Evolutionary conservation across 1,140 invertebrate genomes (phyloP).

Genomic region (Metopolophium dirhodum): DNA sequence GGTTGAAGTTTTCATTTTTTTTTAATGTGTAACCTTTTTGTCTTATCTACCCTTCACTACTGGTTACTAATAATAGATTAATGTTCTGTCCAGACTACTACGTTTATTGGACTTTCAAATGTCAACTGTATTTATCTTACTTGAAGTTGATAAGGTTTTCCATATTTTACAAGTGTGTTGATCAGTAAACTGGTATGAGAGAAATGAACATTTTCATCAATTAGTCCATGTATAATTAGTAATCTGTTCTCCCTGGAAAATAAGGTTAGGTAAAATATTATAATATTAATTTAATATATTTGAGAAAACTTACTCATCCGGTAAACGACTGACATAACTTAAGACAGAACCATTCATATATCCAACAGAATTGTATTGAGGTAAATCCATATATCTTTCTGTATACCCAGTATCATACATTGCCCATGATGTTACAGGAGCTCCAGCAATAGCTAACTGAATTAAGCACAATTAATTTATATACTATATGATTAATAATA

Average conservation of each 20-base stretch:
- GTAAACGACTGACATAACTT: conserved; percentile 83
- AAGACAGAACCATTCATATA: conserved; percentile 82
- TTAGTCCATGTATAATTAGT: conserved; percentile 96
- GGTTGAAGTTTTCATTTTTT: background rate
- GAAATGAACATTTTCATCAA: conserved; percentile 99
- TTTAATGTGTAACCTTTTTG: background rate
- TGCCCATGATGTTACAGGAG: conserved; percentile 95
- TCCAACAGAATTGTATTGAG: conserved; percentile 78
- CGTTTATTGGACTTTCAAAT: background rate
- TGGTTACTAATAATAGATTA: background rate
- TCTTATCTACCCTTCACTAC: background rate
- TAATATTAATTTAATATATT: background rate
- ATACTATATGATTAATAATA: conserved; percentile 35
- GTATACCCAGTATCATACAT: conserved; percentile 97
- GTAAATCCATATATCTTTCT: conserved; percentile 95
- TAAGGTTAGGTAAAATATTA: background rate
- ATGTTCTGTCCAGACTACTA: background rate
- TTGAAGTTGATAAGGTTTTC: conserved; percentile 91
- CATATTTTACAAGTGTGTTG: conserved; percentile 85
- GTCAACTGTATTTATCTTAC: conserved; percentile 63
- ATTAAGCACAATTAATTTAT: conserved; percentile 59
- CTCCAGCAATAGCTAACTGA: conserved; percentile 87
- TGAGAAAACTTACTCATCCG: conserved; percentile 78
- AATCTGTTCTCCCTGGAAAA: conserved; percentile 82
- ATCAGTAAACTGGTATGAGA: conserved; percentile 92